Evolutionary conservation across 2,888 invertebrate genomes (phyloP), one percentile per base, ranked within the genome.

Genomic region (Ametastegia equiseti): DNA sequence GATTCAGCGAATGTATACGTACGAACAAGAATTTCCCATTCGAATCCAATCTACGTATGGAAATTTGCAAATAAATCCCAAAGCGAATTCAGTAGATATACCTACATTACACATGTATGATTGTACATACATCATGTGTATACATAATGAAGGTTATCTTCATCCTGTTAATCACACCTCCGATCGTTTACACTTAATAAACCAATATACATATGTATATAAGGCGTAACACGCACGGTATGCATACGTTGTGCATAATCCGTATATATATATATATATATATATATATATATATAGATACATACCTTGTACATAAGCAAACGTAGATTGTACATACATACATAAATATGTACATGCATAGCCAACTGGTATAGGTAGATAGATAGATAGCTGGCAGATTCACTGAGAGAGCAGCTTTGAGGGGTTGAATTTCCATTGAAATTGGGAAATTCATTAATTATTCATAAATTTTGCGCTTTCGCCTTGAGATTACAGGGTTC

Each of bases 21-120:
- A n/a, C n/a, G n/a, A n/a, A n/a, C n/a, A n/a, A n/a, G n/a, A n/a
- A n/a, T n/a, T n/a, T n/a, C n/a, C n/a, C n/a, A n/a, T n/a, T n/a
- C n/a, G n/a, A n/a, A n/a, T n/a, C n/a, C n/a, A 69, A 69, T 69
- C 42, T 69, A n/a, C n/a, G 23, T 69, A 69, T 69, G 69, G 69
- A 69, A 69, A 69, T 69, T 69, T 7, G 36, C 11, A 42, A 69
- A 69, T 69, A 69, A 69, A 69, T 69, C 69, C 23, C 23, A 23
- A 69, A 69, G 19, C 69, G 42, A 42, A 69, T 69, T 69, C 23
- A 42, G 42, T 69, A 42, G 69, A 13, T 33, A 67, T 13, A 30
- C 4, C 13, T 15, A 54, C n/a, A n/a, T 54, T 15, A 19, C 57
- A 19, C 7, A 57, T 57, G n/a, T n/a, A 57, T 2, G 7, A 7